Evolutionary conservation across 2,113 vertebrate species (phyloP), one percentile per base, ranked within the genome.

Genomic region (Rhinogobius similis): DNA sequence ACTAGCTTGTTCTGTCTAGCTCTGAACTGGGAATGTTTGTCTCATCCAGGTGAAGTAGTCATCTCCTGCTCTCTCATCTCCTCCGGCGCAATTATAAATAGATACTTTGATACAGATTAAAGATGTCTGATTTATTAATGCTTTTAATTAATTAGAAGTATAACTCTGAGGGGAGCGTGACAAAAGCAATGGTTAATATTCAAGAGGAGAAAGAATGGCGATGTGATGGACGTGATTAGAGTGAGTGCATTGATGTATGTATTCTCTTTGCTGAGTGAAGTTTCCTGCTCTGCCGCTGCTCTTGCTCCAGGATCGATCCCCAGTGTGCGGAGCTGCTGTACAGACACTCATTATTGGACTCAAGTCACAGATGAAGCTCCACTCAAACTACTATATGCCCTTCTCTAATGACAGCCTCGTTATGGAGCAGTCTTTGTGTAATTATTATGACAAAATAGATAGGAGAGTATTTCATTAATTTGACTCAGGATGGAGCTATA

Each of bases 261-360:
- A 86, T 89, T 90, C 81, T 85, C 79, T 84, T 87, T 90, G 81
- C 75, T 83, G 69, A 67, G 48, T 76, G 75, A 83, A 68, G 67
- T 70, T n/a, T 18, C 20, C 72, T 81, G 18, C 26, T 44, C 67
- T 9, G 4, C 36, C 58, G 46, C 77, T 65, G 52, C 59, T 10
- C 79, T 80, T 75, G 77, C 29, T 65, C 75, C 62, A 55, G 21
- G 32, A 67, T 73, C 38, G 73, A 67, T 89, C 77, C 77, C 67
- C 63, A 26, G 39, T 82, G 74, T 48, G 66, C 67, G 64, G 46
- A 82, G 65, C 71, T 56, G 44, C 68, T 76, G 68, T 72, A 74
- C 53, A 62, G 66, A 61, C 10, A n/a, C 75, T 85, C 75, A 81
- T 86, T 87, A 85, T 82, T 74, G 55, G 78, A 13, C 43, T 61